Percentiles rank a stretch among this genome's conserved stretches.
Evolutionary conservation across 2,888 invertebrate species (phyloP).

Genomic region (Zaprionus lineosus): DNA sequence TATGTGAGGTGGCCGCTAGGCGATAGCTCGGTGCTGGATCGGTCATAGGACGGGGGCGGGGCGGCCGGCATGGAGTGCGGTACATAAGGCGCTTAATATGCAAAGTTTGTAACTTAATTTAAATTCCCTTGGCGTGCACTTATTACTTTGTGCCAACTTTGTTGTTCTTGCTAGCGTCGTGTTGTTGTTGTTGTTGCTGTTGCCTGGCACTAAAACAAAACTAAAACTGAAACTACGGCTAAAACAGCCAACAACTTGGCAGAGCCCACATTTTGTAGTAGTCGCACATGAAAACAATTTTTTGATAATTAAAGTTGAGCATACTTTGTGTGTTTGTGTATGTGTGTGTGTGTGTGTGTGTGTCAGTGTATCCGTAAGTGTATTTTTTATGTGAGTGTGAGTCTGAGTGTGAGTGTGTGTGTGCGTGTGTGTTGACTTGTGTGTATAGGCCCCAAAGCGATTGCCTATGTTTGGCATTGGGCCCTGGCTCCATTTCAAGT

Average conservation of each 20-base stretch:
- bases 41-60: no score
- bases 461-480: conserved; percentile 54
- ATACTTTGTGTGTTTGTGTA: conserved; percentile 22
- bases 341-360: conserved; percentile 1
- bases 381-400: no score
- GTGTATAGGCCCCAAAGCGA: conserved; percentile 39
- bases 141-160: conserved; percentile 63
- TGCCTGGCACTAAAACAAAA: conserved; percentile 54
- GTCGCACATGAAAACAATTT: conserved; percentile 62
- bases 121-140: conserved; percentile 68
- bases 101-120: conserved; percentile 71
- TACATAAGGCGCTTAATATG: conserved; percentile 59
- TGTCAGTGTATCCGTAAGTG: no score
- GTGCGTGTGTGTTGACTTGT: conserved; percentile 7
- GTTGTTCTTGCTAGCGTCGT: conserved; percentile 12
- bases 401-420: neutral
- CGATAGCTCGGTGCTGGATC: no score
- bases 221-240: conserved; percentile 39
- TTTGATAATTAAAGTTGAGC: conserved; percentile 60
- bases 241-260: conserved; percentile 49
- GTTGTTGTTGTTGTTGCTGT: conserved; percentile 11
- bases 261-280: conserved; percentile 50
- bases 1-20: neutral
- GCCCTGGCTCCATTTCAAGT: conserved; percentile 60
- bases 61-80: no score